Base-by-base conservation (phyloP, 2,113 vertebrate genomes). In the Brienomyrus longianalis region DNA sequence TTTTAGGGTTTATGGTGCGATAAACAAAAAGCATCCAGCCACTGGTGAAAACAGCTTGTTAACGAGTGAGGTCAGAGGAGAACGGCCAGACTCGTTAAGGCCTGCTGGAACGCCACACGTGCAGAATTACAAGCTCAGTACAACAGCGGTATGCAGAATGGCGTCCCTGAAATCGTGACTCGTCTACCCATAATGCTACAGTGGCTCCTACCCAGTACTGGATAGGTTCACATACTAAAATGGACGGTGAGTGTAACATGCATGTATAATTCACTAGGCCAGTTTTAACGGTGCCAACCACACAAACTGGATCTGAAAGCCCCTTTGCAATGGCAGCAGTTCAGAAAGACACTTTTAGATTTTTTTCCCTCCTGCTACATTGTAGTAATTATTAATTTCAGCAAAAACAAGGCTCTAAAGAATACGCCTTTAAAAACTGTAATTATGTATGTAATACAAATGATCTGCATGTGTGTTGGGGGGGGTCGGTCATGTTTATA, bases 321-420 rank as follows among this genome's bases (percentile, higher is more conserved):
- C 15, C 15, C 48, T 56, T 87, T 50, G 48, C 39, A 27, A 51
- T 27, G 47, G 45, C 83, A 85, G 10, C 45, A 50, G 11, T 23
- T 48, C 85, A 50, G 85, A 52, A 31, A 13, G 85, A 11, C 84
- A 86, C 10, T 52, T 50, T 86, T 7, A 52, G 27, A 83, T 83
- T 86, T 52, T 86, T 35, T 39, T 51, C 23, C 56, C 51, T 31
- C n/a, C 11, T 31, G 85, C 17, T 27, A 39, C 50, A 19, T 31
- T 52, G 50, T 87, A 87, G 85, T 87, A 54, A 87, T 87, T 86
- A 86, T 86, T 87, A 87, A 87, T 87, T 87, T 27, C 51, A 31
- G 50, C 51, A 87, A 85, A 52, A 86, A 50, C 35, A 52, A 51
- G 31, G 27, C 85, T 50, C 85, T n/a, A 39, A 87, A 52, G 27